Conservation (phyloP, 2,797 vertebrate genomes). For the Scolopax rusticola region DNA sequence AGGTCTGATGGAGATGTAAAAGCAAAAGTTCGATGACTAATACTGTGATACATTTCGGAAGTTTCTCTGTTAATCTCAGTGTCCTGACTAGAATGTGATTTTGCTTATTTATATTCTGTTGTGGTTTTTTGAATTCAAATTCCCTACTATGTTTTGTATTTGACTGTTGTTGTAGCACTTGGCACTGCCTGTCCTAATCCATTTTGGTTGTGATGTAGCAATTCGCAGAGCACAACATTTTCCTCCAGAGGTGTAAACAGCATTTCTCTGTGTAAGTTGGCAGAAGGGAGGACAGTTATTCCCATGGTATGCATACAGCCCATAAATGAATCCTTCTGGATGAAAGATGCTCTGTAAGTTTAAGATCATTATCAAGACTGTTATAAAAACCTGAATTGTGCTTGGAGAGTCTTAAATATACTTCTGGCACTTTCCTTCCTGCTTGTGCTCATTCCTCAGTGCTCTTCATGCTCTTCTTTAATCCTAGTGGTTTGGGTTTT, state of each 20-base stretch:
- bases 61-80: neutral
- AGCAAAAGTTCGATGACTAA: neutral
- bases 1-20: neutral
- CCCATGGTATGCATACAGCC: neutral
- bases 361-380: neutral
- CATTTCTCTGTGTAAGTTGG: neutral
- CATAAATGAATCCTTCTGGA: slow-evolving; percentile 26
- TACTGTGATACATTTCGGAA: neutral
- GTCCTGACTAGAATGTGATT: neutral
- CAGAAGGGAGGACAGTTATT: slow-evolving; percentile 20
- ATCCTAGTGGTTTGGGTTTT: neutral
- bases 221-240: neutral
- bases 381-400: slow-evolving; percentile 1
- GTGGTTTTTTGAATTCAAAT: neutral
- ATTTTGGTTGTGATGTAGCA: neutral
- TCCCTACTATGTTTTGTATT: neutral
- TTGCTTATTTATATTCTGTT: neutral
- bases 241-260: slow-evolving; percentile 19
- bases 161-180: neutral
- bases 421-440: slow-evolving; percentile 6
- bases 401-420: slow-evolving; percentile 12
- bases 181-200: neutral
- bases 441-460: neutral
- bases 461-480: neutral
- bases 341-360: neutral